Evolutionary conservation across 2,888 invertebrate species (phyloP).

Genomic region (Brachypterus glaber): DNA sequence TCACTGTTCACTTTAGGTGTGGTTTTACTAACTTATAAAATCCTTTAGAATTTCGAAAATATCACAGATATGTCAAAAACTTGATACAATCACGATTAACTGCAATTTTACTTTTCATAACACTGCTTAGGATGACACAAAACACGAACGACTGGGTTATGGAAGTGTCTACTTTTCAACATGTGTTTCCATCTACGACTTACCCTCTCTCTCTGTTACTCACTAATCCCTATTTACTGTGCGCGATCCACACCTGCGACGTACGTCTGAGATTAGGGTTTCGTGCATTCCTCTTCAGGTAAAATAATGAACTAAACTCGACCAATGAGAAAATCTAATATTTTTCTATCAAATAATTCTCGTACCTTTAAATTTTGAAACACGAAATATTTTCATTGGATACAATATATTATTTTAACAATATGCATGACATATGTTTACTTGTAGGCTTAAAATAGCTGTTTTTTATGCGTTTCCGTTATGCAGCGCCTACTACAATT

Average conservation of each 20-base stretch:
- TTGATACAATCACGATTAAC: conserved; percentile 28
- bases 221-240: conserved; percentile 4
- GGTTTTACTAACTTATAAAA: too few species aligned
- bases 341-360: conserved; percentile 5
- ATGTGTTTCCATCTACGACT: conserved; percentile 7
- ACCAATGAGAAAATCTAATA: conserved; percentile 9
- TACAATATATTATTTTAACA: too few species aligned
- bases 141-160: conserved; percentile 28
- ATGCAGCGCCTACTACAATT: too few species aligned
- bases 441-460: too few species aligned
- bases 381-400: too few species aligned
- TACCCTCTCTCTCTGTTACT: conserved; percentile 1
- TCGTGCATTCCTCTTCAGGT: conserved; percentile 14
- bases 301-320: conserved; percentile 14
- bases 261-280: conserved; percentile 15
- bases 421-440: too few species aligned
- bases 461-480: too few species aligned
- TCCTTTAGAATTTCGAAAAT: conserved; percentile 33
- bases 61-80: conserved; percentile 37
- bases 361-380: conserved; percentile 9
- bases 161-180: conserved; percentile 22
- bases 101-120: conserved; percentile 31
- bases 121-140: conserved; percentile 27
- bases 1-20: conserved; percentile 18
- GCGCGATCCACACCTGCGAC: conserved; percentile 2